These are phyloP conservation scores for Heliocidaris erythrogramma DNA, from an alignment of 35 echinoderm and acorn worm genomes.

Conservation along the genomic window DNA sequence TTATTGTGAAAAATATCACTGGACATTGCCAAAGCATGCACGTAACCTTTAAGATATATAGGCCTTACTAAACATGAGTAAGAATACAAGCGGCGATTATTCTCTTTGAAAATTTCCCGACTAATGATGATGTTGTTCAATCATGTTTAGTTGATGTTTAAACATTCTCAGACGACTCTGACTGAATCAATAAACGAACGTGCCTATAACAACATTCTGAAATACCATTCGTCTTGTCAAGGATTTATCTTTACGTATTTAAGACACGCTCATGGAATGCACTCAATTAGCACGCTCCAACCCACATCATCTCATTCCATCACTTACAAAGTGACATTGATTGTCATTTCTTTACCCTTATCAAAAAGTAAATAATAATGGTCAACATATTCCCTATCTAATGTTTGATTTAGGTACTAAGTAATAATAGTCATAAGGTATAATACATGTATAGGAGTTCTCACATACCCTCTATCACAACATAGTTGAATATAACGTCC, in stretches of 20 bases:
- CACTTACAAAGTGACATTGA: neutral
- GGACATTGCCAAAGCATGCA: too few species aligned
- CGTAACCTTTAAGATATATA: too few species aligned
- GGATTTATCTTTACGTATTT: too few species aligned
- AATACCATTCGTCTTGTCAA: too few species aligned
- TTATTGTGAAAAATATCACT: too few species aligned
- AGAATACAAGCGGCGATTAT: too few species aligned
- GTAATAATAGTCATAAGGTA: neutral
- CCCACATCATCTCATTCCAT: neutral
- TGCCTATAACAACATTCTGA: neutral
- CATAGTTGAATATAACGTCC: too few species aligned
- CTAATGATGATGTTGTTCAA: too few species aligned
- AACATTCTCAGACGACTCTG: neutral
- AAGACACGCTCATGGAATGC: too few species aligned
- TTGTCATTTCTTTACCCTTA: neutral
- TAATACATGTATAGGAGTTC: neutral
- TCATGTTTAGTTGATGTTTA: neutral
- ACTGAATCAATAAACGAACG: neutral
- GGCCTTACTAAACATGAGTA: too few species aligned
- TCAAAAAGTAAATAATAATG: neutral
- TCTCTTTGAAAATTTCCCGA: too few species aligned
- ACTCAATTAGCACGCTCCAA: neutral
- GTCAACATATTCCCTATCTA: neutral
- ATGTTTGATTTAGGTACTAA: neutral
- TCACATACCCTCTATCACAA: too few species aligned